Base-by-base conservation (phyloP, 2,113 vertebrate species). In the Hystrix brachyura region DNA sequence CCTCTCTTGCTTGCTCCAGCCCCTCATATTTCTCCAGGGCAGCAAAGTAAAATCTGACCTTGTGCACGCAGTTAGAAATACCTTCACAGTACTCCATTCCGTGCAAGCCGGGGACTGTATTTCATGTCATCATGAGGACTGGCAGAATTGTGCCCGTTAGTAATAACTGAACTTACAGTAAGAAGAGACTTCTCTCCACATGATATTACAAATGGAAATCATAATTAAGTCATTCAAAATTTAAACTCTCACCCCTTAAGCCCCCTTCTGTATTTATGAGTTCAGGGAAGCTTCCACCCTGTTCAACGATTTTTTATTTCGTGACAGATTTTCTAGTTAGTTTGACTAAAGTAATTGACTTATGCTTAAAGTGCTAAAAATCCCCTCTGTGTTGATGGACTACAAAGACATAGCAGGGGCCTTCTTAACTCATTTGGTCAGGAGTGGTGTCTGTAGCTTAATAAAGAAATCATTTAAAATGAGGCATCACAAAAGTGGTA, bases 221-320 rank as follows among this genome's bases (percentile, higher is more conserved):
- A 57, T 53, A 76, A 78, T 92, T 67, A 90, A 94, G 18, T 95
- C 59, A 67, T 92, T 82, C 51, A 78, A 72, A 85, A 88, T 92
- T 57, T 85, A 51, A 74, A 79, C 8, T 81, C 82, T 93, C 3
- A 9, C 11, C 23, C 19, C 23, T 80, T 7, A 57, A 55, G 0
- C 25, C 25, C 18, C 7, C 5, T 55, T 17, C 59, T 38, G 17
- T 64, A 57, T 91, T 96, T 96, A 12, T 74, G 81, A 83, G 53
- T 94, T 96, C 89, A 96, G 76, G 92, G 90, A 94, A 91, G 5
- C 43, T 96, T 95, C 80, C 76, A 34, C 38, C 80, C n/a, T 90
- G 57, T 76, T 85, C n/a, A 96, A 94, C 95, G 86, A 67, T 84
- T 87, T 94, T 78, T 94, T 94, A 43, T 64, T 96, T 71, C 96